Conservation (phyloP, 2,888 invertebrate species). For the Leptopilina drosophilae region DNA sequence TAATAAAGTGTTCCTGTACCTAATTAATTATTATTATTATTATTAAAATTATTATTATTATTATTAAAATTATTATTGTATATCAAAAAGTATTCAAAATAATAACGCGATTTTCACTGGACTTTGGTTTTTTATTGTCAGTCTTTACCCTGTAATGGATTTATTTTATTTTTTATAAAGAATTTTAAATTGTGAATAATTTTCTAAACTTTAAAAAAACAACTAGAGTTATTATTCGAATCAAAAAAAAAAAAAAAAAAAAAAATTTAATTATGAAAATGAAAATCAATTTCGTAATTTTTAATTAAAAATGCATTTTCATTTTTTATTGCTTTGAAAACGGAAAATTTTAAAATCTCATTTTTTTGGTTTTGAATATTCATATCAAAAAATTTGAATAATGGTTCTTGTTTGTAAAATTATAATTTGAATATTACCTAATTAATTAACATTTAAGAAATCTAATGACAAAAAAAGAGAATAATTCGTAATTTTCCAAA, state of each 20-base stretch:
- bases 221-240: no score
- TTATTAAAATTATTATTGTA: slow-evolving; percentile 70
- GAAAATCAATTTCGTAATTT: not conserved
- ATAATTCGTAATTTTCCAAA: not conserved
- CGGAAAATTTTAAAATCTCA: not conserved
- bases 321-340: not conserved
- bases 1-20: slow-evolving; percentile 76
- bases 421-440: slow-evolving; percentile 8
- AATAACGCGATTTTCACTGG: slow-evolving; percentile 76
- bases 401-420: not conserved
- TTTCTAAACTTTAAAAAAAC: no score
- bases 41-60: slow-evolving; percentile 59
- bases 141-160: not conserved
- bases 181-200: no score
- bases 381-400: slow-evolving; percentile 3
- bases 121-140: slow-evolving; percentile 50
- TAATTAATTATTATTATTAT: slow-evolving; percentile 66
- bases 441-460: not conserved
- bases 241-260: no score
- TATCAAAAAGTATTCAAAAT: slow-evolving; percentile 73
- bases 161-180: not conserved
- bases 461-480: no score
- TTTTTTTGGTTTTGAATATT: not conserved
- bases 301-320: not conserved
- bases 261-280: slow-evolving; percentile 47